phyloP scores from a whole-genome alignment of 2,888 invertebrate species.

The Empis livida region DNA sequence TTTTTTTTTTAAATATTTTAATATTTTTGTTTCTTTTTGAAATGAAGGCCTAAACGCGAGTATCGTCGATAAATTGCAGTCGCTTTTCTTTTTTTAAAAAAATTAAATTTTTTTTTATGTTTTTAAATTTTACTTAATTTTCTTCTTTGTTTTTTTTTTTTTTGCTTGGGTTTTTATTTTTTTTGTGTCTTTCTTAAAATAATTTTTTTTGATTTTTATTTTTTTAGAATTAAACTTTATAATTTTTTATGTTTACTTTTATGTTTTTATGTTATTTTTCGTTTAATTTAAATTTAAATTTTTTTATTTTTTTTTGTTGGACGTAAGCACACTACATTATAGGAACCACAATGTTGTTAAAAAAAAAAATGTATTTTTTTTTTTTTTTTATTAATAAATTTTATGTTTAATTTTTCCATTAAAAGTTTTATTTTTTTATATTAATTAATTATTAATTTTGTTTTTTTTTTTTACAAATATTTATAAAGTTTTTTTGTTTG shows the following conservation, averaged over 20 bases:
- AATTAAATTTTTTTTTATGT: conserved; percentile 6
- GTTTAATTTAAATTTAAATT: conserved; percentile 14
- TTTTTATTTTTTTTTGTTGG: conserved; percentile 16
- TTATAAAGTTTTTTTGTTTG: neutral
- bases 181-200: neutral
- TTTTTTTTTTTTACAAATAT: neutral
- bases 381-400: conserved; percentile 15
- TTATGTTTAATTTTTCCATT: conserved; percentile 14
- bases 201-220: neutral
- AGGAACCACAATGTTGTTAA: conserved; percentile 22
- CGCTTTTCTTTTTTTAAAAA: conserved; percentile 17
- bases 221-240: conserved; percentile 2
- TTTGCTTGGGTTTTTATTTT: neutral
- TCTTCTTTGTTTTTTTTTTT: neutral
- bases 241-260: conserved; percentile 1
- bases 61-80: conserved; percentile 47
- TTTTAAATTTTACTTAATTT: conserved; percentile 6
- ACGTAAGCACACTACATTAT: conserved; percentile 24
- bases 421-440: conserved; percentile 12
- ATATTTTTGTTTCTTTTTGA: conserved; percentile 44
- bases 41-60: conserved; percentile 56
- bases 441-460: conserved; percentile 3
- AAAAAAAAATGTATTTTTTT: conserved; percentile 12
- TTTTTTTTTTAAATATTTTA: conserved; percentile 25
- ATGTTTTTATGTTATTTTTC: conserved; percentile 6